These are phyloP conservation scores for Drosophila orena DNA, from an alignment of 1,140 invertebrate genomes.

Conservation along the genomic window DNA sequence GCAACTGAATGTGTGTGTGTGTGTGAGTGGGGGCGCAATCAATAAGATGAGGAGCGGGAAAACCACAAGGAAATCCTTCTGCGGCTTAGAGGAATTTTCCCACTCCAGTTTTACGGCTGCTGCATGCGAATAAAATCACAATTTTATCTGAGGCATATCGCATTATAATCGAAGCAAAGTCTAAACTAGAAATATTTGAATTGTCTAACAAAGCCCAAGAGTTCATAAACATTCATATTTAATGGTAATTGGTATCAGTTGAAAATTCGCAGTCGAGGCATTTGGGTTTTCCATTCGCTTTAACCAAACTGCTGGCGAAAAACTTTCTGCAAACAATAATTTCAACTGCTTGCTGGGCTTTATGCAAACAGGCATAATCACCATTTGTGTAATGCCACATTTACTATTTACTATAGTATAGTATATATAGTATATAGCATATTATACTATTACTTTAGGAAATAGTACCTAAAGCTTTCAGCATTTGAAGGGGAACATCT, in stretches of 20 bases:
- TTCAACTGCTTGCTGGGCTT: constrained; percentile 17
- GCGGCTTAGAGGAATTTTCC: constrained; percentile 29
- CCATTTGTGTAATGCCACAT: no score
- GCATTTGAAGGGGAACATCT: background rate
- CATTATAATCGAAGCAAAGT: constrained; percentile 9
- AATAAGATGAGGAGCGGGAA: constrained; percentile 4
- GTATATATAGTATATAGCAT: no score
- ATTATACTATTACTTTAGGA: no score
- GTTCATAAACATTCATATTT: background rate
- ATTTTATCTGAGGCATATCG: constrained; percentile 34
- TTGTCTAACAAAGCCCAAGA: constrained; percentile 3
- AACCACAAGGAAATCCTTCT: constrained; percentile 20
- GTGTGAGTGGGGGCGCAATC: constrained; percentile 5
- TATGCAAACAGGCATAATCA: no score
- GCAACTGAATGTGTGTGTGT: constrained; percentile 14
- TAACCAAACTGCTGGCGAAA: constrained; percentile 1
- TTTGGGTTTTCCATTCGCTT: background rate
- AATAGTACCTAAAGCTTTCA: background rate
- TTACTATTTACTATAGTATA: no score
- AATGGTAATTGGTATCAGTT: constrained; percentile 5
- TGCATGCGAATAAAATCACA: constrained; percentile 34
- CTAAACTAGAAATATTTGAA: background rate
- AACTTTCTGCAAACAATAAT: constrained; percentile 9
- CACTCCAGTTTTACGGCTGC: constrained; percentile 17
- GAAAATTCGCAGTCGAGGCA: background rate